Base-by-base conservation (phyloP, 2,113 vertebrate species). In the Anolis sagrei region DNA sequence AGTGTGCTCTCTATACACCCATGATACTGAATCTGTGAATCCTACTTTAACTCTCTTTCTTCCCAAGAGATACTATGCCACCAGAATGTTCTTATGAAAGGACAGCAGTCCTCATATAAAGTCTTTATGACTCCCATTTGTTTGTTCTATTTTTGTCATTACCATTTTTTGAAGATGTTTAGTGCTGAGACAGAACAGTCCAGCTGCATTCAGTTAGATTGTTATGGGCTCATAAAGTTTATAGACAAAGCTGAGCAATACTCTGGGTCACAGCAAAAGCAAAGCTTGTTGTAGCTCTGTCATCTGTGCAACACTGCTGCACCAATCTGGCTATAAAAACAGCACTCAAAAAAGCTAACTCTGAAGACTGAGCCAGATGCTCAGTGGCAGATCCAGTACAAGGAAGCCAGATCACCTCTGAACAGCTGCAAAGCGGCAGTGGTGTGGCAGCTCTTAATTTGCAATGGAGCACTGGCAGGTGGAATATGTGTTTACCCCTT, bases 121-220 rank as follows among this genome's bases (percentile, higher is more conserved):
- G 27, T 64, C 49, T 86, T 68, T 66, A 66, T 68, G 76, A 39
- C 48, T 54, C 25, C 32, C 70, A 74, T 68, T 66, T 88, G 70
- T 84, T 76, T 58, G n/a, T 83, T 61, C 69, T 87, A 74, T 79
- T 87, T 87, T 83, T 87, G 32, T 61, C 58, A 23, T 32, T 76
- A 25, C 32, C 19, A 64, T 78, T 78, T 25, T 87, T 32, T 74
- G 66, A 83, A 83, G 81, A 39, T 75, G 13, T 69, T 48, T 32
- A 19, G 77, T 69, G 61, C 27, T 58, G 69, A 84, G 14, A 64
- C 49, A 87, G 39, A 82, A 29, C 5, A 84, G 48, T 80, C 76
- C 77, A 66, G 82, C 76, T 88, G 76, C 48, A 68, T 88, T 82
- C 70, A 88, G 76, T 88, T 88, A 84, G 44, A 54, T 34, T 25